Conservation (phyloP, 2,888 invertebrate species). For the Clivina fossor region DNA sequence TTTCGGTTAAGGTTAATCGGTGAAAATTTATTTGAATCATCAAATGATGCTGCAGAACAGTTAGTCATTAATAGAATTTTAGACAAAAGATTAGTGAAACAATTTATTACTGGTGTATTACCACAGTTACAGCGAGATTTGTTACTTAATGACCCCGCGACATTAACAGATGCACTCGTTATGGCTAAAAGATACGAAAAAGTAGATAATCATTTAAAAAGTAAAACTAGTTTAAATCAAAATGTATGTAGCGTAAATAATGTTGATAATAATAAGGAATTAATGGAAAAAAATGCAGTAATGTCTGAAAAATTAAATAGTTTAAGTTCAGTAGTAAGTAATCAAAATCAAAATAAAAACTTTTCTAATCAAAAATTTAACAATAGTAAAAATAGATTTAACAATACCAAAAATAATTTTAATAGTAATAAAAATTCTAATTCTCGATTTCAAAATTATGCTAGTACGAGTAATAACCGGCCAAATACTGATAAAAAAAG, state of each 20-base stretch:
- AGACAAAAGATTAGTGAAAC: constrained; percentile 1
- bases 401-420: not conserved
- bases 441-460: too few relatives aligned
- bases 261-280: too few relatives aligned
- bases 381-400: not conserved
- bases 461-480: too few relatives aligned
- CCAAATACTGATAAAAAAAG: too few relatives aligned
- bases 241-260: too few relatives aligned
- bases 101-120: constrained; percentile 4
- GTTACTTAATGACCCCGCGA: not conserved
- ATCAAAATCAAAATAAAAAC: too few relatives aligned
- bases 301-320: too few relatives aligned
- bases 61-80: not conserved
- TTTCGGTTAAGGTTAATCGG: not conserved
- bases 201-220: not conserved
- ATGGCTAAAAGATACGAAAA: constrained; percentile 1
- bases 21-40: constrained; percentile 3
- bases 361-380: too few relatives aligned
- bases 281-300: too few relatives aligned
- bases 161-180: not conserved
- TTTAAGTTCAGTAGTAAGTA: too few relatives aligned
- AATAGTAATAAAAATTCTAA: not conserved
- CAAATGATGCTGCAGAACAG: constrained; percentile 1
- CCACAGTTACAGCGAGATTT: constrained; percentile 5
- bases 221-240: constrained; percentile 2